Percentiles rank a stretch among this genome's conserved stretches.
phyloP scores from a whole-genome alignment of 2,888 invertebrate species.

The Poecilus cupreus region DNA sequence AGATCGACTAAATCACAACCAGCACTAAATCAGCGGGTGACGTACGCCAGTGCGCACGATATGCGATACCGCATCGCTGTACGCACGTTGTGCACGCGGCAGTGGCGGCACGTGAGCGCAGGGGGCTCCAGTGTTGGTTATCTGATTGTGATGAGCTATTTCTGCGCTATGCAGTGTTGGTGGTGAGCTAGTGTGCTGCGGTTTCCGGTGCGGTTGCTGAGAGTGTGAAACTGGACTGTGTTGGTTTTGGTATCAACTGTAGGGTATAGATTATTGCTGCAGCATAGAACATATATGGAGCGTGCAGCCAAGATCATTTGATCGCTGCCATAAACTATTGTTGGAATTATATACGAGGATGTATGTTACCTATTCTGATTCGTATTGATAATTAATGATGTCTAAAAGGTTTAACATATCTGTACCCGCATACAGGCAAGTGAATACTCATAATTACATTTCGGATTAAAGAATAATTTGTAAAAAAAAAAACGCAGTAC shows the following conservation, averaged over 20 bases:
- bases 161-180: neutral
- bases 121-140: neutral
- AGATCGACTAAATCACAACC: constrained; percentile 9
- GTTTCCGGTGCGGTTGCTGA: neutral
- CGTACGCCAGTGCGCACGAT: constrained; percentile 1
- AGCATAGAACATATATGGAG: too few relatives aligned
- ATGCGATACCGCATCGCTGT: neutral
- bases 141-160: constrained; percentile 24
- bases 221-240: neutral
- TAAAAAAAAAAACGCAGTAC: too few relatives aligned
- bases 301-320: too few relatives aligned
- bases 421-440: too few relatives aligned
- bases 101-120: neutral
- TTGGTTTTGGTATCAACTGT: neutral
- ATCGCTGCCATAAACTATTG: too few relatives aligned
- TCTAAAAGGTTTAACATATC: too few relatives aligned
- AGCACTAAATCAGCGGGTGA: constrained; percentile 16
- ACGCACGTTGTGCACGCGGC: neutral
- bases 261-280: neutral
- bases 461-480: too few relatives aligned
- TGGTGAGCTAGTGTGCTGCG: too few relatives aligned
- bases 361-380: too few relatives aligned
- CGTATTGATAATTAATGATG: too few relatives aligned
- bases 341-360: too few relatives aligned
- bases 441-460: too few relatives aligned